Evolutionary conservation across 1,140 invertebrate genomes (phyloP).

Genomic region (Spodoptera litura): DNA sequence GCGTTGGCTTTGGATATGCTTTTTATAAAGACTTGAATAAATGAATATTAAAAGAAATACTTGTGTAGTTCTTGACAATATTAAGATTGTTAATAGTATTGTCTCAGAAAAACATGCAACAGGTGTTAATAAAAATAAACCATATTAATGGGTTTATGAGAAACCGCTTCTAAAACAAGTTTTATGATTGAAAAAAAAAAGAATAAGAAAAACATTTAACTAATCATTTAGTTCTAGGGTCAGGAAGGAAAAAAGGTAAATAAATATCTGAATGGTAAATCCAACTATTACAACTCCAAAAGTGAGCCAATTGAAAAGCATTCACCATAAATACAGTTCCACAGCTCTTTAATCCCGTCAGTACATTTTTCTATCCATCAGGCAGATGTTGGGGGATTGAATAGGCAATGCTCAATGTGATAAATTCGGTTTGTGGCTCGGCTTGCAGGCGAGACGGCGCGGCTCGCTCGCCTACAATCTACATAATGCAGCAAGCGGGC

Average conservation of each 20-base stretch:
- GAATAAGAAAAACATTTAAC: no score
- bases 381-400: conserved; percentile 79
- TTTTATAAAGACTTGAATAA: neutral
- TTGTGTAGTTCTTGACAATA: no score
- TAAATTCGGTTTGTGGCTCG: conserved; percentile 76
- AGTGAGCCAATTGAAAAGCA: neutral
- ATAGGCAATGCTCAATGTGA: conserved; percentile 72
- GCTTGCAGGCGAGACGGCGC: conserved; percentile 58
- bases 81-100: no score
- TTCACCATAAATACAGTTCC: conserved; percentile 37
- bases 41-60: neutral
- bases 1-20: conserved; percentile 2
- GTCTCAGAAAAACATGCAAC: no score
- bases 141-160: no score
- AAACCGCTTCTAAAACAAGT: no score
- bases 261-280: no score
- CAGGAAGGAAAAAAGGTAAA: no score
- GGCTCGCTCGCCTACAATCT: conserved; percentile 71
- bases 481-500: conserved; percentile 76
- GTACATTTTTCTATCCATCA: conserved; percentile 58
- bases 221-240: no score
- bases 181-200: no score
- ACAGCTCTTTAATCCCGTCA: conserved; percentile 37
- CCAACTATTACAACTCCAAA: no score
- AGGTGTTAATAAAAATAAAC: no score